Evolutionary conservation across 2,797 vertebrate species (phyloP).

Genomic region (Geotrypetes seraphini): DNA sequence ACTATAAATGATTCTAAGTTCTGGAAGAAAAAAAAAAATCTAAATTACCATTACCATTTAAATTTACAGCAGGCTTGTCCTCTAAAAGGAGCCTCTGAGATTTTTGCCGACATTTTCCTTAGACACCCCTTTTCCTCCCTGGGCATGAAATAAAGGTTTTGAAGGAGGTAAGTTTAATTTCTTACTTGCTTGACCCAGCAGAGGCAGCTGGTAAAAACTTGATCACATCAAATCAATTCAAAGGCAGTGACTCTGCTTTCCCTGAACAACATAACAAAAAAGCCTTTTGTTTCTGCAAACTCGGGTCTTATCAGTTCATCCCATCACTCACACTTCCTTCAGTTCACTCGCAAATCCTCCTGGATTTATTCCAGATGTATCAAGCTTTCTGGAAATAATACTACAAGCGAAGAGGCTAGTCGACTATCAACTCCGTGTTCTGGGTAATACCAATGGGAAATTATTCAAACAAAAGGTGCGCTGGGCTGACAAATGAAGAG

Average conservation of each 20-base stretch:
- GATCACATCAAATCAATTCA: conserved; percentile 44
- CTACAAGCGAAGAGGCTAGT: conserved; percentile 56
- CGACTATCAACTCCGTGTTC: conserved; percentile 46
- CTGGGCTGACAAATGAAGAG: conserved; percentile 90
- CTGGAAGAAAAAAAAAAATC: too few species aligned
- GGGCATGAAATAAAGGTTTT: conserved; percentile 4
- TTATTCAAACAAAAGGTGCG: conserved; percentile 84
- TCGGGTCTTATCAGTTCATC: conserved; percentile 45
- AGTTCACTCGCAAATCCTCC: conserved; percentile 51
- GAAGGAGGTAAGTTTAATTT: conserved; percentile 10
- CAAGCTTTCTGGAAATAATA: conserved; percentile 68
- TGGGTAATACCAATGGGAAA: conserved; percentile 68
- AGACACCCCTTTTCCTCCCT: conserved; percentile 10
- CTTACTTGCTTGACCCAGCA: conserved; percentile 21
- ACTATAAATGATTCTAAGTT: too few species aligned
- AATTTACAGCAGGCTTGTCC: too few species aligned
- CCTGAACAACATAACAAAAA: conserved; percentile 25
- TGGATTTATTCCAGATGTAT: conserved; percentile 64
- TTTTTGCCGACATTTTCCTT: not conserved
- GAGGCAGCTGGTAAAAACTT: conserved; percentile 44
- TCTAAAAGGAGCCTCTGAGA: not conserved
- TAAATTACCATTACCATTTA: too few species aligned
- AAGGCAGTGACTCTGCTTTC: conserved; percentile 21
- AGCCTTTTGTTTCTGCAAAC: conserved; percentile 42
- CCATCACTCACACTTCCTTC: conserved; percentile 44